These are phyloP conservation scores for Cremastinae sp. DNA, from an alignment of 2,888 invertebrate genomes.

Conservation along the genomic window DNA sequence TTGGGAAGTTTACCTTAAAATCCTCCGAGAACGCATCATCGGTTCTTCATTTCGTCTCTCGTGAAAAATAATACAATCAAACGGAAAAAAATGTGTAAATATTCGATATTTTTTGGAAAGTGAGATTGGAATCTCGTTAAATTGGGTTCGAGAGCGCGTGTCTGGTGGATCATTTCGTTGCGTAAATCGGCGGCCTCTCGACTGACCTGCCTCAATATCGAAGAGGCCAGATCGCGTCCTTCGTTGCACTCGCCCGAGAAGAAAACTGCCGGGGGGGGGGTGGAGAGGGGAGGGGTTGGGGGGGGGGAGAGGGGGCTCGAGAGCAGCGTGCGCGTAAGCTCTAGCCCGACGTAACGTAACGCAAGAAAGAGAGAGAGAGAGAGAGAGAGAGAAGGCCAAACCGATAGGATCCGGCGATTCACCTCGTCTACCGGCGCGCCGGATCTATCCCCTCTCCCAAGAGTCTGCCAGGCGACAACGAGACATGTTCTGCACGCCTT, in stretches of 20 bases:
- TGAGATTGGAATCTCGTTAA: not conserved
- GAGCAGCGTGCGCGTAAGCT: constrained; percentile 14
- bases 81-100: not conserved
- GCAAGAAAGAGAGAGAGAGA: not conserved
- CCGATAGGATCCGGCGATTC: constrained; percentile 57
- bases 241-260: constrained; percentile 51
- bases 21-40: too few relatives aligned
- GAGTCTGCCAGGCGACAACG: constrained; percentile 43
- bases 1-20: too few relatives aligned
- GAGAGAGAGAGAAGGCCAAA: constrained; percentile 32
- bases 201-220: constrained; percentile 56
- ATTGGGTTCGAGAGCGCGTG: not conserved
- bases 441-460: constrained; percentile 45
- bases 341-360: not conserved
- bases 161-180: constrained; percentile 15
- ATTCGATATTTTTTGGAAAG: not conserved
- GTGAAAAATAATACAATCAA: too few relatives aligned
- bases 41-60: too few relatives aligned
- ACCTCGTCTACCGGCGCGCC: constrained; percentile 47
- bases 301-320: not conserved
- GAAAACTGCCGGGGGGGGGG: constrained; percentile 20
- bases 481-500: constrained; percentile 11
- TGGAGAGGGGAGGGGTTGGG: constrained; percentile 6
- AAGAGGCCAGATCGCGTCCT: constrained; percentile 33
- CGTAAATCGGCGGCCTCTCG: constrained; percentile 49